Evolutionary conservation across 2,113 vertebrate species (phyloP).

Genomic region (Morone chrysops): DNA sequence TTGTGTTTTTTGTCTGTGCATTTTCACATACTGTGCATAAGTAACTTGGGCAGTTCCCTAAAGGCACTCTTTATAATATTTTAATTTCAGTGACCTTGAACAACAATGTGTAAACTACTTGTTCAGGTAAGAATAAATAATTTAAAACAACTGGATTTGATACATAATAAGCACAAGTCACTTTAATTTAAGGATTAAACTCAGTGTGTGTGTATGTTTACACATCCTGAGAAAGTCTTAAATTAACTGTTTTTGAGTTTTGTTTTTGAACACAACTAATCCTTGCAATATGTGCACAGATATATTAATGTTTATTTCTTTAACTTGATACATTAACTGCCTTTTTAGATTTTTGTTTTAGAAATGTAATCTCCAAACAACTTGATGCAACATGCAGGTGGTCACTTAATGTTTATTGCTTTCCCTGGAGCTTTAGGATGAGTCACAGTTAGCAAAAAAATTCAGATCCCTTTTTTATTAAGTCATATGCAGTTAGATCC

Average conservation of each 20-base stretch:
- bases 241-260: too few species aligned
- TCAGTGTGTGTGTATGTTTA: too few species aligned
- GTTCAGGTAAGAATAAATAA: slow-evolving; percentile 89
- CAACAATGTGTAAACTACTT: slow-evolving; percentile 96
- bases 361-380: too few species aligned
- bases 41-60: neutral
- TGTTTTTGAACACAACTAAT: neutral
- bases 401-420: neutral
- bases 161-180: neutral
- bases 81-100: slow-evolving; percentile 88
- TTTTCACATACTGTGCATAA: neutral
- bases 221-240: too few species aligned
- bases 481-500: neutral
- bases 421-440: neutral
- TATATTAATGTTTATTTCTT: neutral
- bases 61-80: neutral
- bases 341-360: neutral
- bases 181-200: neutral
- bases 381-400: neutral
- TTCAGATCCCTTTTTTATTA: neutral
- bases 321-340: neutral
- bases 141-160: neutral
- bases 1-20: too few species aligned
- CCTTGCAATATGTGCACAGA: neutral
- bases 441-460: neutral